These are phyloP conservation scores for Eumacrocentrus americanus DNA, from an alignment of 2,888 invertebrate genomes.

Conservation along the genomic window DNA sequence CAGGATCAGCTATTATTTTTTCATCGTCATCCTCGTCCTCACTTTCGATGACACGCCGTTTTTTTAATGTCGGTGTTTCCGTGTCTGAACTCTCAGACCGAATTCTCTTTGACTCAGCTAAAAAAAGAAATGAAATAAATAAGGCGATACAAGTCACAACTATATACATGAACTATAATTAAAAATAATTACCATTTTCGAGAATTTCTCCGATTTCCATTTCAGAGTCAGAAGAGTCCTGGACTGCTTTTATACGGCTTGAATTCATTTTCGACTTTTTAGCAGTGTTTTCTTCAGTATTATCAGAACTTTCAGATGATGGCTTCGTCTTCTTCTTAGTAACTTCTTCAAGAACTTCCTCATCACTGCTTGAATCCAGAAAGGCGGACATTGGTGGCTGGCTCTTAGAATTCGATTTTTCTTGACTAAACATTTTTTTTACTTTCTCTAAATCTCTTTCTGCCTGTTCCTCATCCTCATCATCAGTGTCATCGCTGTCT, in stretches of 20 bases:
- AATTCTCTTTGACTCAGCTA: slow-evolving; percentile 47
- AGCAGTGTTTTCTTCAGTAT: slow-evolving; percentile 3
- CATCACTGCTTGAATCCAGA: slow-evolving; percentile 20
- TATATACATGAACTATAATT: not conserved
- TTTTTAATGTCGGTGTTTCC: slow-evolving; percentile 43
- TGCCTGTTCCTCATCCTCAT: slow-evolving; percentile 5
- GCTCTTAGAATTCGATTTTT: slow-evolving; percentile 7
- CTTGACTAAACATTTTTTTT: slow-evolving; percentile 18
- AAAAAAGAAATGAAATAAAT: slow-evolving; percentile 3
- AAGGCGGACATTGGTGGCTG: not conserved
- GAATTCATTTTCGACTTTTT: slow-evolving; percentile 25
- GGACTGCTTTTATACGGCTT: slow-evolving; percentile 36
- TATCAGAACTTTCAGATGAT: not conserved
- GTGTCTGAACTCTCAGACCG: slow-evolving; percentile 46
- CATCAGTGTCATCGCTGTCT: slow-evolving; percentile 15
- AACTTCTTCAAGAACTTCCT: not conserved
- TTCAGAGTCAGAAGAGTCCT: slow-evolving; percentile 46
- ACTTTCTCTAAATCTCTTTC: slow-evolving; percentile 12
- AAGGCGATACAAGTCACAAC: not conserved
- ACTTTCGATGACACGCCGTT: slow-evolving; percentile 53
- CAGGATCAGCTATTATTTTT: not conserved
- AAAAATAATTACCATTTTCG: slow-evolving; percentile 16
- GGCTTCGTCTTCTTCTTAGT: not conserved
- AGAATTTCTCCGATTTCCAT: slow-evolving; percentile 22
- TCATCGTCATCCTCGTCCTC: slow-evolving; percentile 48